Evolutionary conservation across 2,888 invertebrate genomes (phyloP), one percentile per base, ranked within the genome.

Genomic region (Sabellastarte sp.): DNA sequence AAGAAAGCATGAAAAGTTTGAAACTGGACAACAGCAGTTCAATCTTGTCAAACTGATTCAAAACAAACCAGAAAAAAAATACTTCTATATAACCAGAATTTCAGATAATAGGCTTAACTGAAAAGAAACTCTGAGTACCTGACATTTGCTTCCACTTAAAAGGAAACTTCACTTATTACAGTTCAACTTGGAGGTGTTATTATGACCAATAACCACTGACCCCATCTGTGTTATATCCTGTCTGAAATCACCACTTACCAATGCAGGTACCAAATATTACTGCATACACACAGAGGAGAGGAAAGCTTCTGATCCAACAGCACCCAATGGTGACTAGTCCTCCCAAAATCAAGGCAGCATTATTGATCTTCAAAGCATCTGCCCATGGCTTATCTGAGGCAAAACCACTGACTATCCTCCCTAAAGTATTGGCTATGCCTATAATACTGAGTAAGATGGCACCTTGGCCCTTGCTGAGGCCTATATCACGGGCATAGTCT

Each of bases 361-460:
- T 97, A 85, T 95, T 96, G 58, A 98, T 87, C 56, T 67, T 65
- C 26, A 68, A 63, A 1, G 68, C 15, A 52, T 68, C 68, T 28
- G 60, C 60, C 66, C 66, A 66, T 2, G 68, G 52, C 33, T 63
- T 66, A 50, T 68, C 68, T 2, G 58, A 67, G 4, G 64, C 24
- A 69, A 78, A 80, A 75, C 94, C 81, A 26, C 75, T 93, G 15
- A 90, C 84, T n/a, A 97, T 89, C 85, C 98, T 91, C 57, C 95
- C 95, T 57, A 95, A 80, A 0, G 95, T 95, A 81, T 96, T 98
- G 1, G 93, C 89, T 57, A 95, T 89, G 41, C 97, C 97, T 75
- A 97, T 93, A 2, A 91, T 87, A 0, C 94, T 90, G 30, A 97
- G 87, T 66, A 97, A 86, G 80, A 89, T 89, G 1, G 89, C 87